Conservation (phyloP, 2,888 invertebrate species). For the Xylota sylvarum region DNA sequence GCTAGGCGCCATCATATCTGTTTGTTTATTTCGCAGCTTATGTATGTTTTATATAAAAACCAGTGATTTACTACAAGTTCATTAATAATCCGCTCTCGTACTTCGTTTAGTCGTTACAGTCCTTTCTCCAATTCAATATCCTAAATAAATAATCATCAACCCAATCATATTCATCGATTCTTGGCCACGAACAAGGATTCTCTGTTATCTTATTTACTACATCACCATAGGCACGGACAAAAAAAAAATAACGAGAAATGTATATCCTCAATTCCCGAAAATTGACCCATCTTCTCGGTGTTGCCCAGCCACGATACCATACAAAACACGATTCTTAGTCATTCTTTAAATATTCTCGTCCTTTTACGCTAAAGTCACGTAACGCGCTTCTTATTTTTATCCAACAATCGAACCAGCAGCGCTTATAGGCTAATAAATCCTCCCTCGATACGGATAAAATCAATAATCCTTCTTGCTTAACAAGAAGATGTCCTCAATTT, state of each 20-base stretch:
- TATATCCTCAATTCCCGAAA: neutral
- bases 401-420: conserved; percentile 33
- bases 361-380: conserved; percentile 46
- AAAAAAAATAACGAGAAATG: neutral
- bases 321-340: conserved; percentile 22
- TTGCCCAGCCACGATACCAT: neutral
- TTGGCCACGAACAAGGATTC: conserved; percentile 2
- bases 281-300: conserved; percentile 6
- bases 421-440: conserved; percentile 51
- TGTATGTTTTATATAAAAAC: conserved; percentile 3
- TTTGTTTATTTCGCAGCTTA: neutral
- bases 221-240: conserved; percentile 1
- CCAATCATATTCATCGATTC: conserved; percentile 32
- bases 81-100: conserved; percentile 21
- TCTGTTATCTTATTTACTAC: conserved; percentile 30
- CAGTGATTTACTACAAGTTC: conserved; percentile 30
- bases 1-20: conserved; percentile 16
- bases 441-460: conserved; percentile 31
- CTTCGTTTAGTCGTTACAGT: neutral
- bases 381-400: conserved; percentile 23
- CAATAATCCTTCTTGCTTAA: conserved; percentile 54
- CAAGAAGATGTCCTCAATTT: conserved; percentile 48
- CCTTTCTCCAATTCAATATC: conserved; percentile 6
- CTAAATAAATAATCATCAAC: conserved; percentile 26
- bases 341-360: conserved; percentile 28